phyloP scores from a whole-genome alignment of 2,888 invertebrate genomes.

The Physocephala rufipes region DNA sequence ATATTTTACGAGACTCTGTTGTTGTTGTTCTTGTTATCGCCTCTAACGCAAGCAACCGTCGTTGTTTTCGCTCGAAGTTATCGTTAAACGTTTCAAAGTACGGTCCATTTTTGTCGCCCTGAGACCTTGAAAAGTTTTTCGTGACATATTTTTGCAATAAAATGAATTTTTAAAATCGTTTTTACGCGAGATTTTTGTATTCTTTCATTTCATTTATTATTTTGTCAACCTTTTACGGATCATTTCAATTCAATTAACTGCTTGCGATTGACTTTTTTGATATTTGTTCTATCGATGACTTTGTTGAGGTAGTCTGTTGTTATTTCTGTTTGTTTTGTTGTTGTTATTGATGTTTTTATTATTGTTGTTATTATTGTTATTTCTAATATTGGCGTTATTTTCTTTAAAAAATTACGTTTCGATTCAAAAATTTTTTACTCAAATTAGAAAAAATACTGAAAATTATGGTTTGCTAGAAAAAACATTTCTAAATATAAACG shows the following conservation, averaged over 20 bases:
- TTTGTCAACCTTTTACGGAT: background rate
- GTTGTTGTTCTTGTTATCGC: constrained; percentile 19
- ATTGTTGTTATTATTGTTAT: too few relatives aligned
- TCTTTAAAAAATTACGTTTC: too few relatives aligned
- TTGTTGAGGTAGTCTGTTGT: too few relatives aligned
- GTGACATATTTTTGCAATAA: background rate
- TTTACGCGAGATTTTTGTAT: background rate
- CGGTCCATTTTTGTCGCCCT: background rate
- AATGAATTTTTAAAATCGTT: background rate
- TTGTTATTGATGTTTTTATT: background rate
- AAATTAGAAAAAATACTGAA: background rate
- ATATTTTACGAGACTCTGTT: background rate
- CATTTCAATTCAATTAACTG: too few relatives aligned
- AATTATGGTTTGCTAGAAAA: background rate
- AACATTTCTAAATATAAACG: background rate
- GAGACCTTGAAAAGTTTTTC: constrained; percentile 15
- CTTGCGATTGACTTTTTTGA: too few relatives aligned
- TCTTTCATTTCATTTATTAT: background rate
- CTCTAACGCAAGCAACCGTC: background rate
- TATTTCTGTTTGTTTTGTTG: background rate
- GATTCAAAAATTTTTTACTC: too few relatives aligned
- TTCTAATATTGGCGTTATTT: too few relatives aligned
- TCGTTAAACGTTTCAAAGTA: background rate
- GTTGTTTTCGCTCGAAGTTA: background rate
- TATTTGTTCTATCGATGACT: too few relatives aligned